Evolutionary conservation across 2,888 invertebrate species (phyloP).

Genomic region (Agrilus mali): DNA sequence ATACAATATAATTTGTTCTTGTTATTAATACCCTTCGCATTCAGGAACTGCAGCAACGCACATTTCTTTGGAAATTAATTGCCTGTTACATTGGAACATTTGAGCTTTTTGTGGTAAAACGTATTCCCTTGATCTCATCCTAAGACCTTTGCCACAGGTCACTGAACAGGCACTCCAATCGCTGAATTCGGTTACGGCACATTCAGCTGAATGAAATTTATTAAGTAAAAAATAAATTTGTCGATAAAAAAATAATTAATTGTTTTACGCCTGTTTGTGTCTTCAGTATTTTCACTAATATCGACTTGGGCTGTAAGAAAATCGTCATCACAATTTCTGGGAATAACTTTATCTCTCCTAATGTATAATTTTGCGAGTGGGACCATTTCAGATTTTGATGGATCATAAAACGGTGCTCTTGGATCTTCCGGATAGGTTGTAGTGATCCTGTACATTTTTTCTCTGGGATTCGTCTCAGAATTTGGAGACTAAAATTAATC

Average conservation of each 20-base stretch:
- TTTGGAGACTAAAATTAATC: conserved; percentile 56
- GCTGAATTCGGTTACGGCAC: conserved; percentile 62
- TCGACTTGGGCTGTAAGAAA: conserved; percentile 47
- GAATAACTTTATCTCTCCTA: conserved; percentile 58
- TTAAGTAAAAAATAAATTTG: background rate
- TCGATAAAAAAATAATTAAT: background rate
- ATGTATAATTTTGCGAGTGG: conserved; percentile 79
- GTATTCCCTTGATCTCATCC: conserved; percentile 66
- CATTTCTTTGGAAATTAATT: conserved; percentile 81
- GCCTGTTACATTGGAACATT: conserved; percentile 54
- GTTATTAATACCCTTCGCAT: conserved; percentile 48
- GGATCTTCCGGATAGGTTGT: conserved; percentile 84
- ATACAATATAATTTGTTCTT: background rate
- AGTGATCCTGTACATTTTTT: conserved; percentile 81
- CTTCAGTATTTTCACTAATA: conserved; percentile 55
- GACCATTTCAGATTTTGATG: conserved; percentile 40
- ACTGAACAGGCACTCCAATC: conserved; percentile 74
- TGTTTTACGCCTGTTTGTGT: conserved; percentile 50
- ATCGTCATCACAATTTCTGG: conserved; percentile 59
- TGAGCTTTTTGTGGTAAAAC: conserved; percentile 57
- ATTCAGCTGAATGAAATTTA: conserved; percentile 55
- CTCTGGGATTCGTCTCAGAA: conserved; percentile 61
- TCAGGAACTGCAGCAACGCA: conserved; percentile 66
- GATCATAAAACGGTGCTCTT: conserved; percentile 84
- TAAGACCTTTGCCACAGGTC: conserved; percentile 75